Evolutionary conservation across 2,113 vertebrate genomes (phyloP).

Genomic region (Chelonoidis abingdonii): DNA sequence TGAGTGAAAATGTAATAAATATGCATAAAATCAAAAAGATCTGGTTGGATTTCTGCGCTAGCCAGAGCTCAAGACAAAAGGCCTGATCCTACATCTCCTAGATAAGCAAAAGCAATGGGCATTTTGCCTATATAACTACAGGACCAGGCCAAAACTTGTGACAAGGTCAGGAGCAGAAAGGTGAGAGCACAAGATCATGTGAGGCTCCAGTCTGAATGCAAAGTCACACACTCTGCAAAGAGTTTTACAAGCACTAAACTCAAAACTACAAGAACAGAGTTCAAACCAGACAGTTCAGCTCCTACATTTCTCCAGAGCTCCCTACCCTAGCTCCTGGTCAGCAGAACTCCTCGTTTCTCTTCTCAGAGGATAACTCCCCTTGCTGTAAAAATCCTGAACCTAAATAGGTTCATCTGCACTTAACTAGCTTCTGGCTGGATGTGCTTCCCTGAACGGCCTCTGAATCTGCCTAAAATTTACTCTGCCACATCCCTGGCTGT

Average conservation of each 20-base stretch:
- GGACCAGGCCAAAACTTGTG: background rate
- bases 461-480: background rate
- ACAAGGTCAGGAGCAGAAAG: background rate
- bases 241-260: background rate
- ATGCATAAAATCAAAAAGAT: background rate
- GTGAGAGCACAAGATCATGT: background rate
- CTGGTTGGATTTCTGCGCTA: background rate
- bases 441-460: background rate
- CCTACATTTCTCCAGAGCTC: background rate
- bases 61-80: background rate
- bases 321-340: background rate
- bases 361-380: background rate
- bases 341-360: background rate
- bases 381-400: background rate
- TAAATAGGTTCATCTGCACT: background rate
- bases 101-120: background rate
- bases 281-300: background rate
- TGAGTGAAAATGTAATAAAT: background rate
- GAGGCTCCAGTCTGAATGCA: background rate
- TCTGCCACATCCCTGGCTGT: background rate
- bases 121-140: background rate
- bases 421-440: background rate
- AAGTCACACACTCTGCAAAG: background rate
- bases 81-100: background rate
- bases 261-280: background rate